Evolutionary conservation across 2,113 vertebrate genomes (phyloP).

Genomic region (Hypanus sabinus): DNA sequence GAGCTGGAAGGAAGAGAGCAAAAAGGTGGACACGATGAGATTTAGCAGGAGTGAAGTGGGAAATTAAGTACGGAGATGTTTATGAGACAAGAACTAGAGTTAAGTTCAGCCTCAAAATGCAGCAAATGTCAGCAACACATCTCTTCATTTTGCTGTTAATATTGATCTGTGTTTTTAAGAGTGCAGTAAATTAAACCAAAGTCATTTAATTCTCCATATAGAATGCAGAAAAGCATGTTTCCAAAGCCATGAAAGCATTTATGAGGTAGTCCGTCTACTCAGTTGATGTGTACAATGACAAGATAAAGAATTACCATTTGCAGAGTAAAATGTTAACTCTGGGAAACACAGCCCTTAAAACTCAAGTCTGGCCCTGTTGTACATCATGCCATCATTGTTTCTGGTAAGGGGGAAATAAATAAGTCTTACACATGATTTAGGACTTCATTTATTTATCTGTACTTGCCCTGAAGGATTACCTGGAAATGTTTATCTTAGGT

Average conservation of each 20-base stretch:
- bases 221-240: neutral
- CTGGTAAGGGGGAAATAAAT: neutral
- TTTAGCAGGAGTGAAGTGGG: too few species aligned
- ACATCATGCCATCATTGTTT: neutral
- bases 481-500: neutral
- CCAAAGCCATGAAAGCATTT: neutral
- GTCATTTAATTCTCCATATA: neutral
- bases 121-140: neutral
- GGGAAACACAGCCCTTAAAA: neutral
- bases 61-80: neutral
- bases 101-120: neutral
- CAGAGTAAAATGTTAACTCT: neutral
- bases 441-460: neutral
- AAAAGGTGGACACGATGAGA: neutral
- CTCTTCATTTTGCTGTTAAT: neutral
- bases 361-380: neutral
- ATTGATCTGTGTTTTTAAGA: neutral
- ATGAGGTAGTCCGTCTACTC: neutral
- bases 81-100: too few species aligned
- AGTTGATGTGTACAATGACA: neutral
- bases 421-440: neutral
- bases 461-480: neutral
- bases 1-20: neutral
- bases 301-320: neutral
- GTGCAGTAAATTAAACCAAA: neutral